Evolutionary conservation across 1,140 invertebrate genomes (phyloP), one percentile per base, ranked within the genome.

Genomic region (Agrypnia vestita): DNA sequence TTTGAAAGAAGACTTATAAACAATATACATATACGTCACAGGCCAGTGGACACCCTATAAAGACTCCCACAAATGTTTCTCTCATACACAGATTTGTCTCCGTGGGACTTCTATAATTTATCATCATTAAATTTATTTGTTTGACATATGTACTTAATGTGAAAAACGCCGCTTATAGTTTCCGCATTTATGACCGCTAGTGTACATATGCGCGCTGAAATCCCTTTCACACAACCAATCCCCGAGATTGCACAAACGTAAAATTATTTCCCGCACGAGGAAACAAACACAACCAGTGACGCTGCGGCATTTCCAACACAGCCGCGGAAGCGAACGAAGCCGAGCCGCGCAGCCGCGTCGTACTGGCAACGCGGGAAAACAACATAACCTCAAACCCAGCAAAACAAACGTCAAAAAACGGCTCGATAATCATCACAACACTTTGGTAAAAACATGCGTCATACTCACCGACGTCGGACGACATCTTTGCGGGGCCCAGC

Each of bases 391-490:
- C 49, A 51, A 51, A 51, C n/a, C 49, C 49, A 12, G 8, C 49
- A 51, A 51, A 35, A 35, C 25, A 35, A 35, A 35, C 25, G 25
- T 35, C 25, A 35, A 35, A 59, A 59, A 59, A 10, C n/a, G 3
- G 55, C 17, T 51, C 49, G n/a, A 51, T 51, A 51, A 51, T 51
- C 8, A 19, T 56, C 17, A 59, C 17, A 59, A 12, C 12, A n/a
- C 21, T 13, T 64, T 64, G 10, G 1, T 10, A 4, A 25, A 8
- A 13, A 35, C 1, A 19, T 17, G 13, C 0, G 3, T 17, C n/a
- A 3, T 44, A 71, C 67, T 53, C 47, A 82, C 81, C 81, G 64
- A 82, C 81, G 78, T 82, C 81, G 12, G 81, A 82, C 44, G 81
- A 78, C 81, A 82, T 82, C 47, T 76, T 61, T 15, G 43, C 19